Conservation (phyloP, 2,113 vertebrate genomes). For the Camelus bactrianus region DNA sequence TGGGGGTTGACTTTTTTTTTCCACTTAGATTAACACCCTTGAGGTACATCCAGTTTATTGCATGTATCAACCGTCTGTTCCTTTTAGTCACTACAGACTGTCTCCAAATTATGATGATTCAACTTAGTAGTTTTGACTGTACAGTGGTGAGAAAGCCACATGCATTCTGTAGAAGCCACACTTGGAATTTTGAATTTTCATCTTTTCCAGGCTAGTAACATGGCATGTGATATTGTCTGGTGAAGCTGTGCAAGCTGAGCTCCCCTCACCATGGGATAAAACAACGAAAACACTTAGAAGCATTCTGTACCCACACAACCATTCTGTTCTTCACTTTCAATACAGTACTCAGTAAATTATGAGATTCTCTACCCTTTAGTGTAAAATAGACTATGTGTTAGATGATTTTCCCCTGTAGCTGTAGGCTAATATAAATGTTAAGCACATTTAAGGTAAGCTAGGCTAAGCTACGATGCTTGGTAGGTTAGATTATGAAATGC, state of each 20-base stretch:
- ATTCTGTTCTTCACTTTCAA: neutral
- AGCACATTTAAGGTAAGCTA: neutral
- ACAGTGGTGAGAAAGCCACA: neutral
- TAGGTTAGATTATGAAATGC: neutral
- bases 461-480: accelerated
- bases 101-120: neutral
- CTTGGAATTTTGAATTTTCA: neutral
- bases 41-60: neutral
- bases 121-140: too few relatives aligned
- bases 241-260: neutral
- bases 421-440: neutral
- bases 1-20: neutral
- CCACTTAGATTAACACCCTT: neutral
- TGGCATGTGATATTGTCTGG: neutral
- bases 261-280: neutral
- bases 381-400: neutral
- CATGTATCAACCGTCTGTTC: neutral
- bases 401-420: neutral
- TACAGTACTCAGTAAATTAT: neutral
- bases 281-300: neutral
- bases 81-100: neutral
- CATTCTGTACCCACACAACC: neutral
- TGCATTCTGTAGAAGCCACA: neutral
- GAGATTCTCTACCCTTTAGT: neutral
- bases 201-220: neutral